Base-by-base conservation (phyloP, 1,140 invertebrate genomes). In the Chionoecetes opilio region DNA sequence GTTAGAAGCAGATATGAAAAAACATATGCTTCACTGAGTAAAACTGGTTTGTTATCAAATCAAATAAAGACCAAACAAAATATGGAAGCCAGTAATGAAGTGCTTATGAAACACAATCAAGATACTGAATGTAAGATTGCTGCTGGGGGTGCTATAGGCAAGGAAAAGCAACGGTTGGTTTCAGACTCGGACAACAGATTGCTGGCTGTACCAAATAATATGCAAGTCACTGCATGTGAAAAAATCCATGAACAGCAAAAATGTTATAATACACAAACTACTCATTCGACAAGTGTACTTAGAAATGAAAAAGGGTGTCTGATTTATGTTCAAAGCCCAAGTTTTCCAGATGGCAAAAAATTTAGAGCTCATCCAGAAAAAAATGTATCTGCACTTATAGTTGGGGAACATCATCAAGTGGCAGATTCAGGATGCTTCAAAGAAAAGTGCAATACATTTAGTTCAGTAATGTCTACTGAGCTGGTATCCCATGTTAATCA, bases 11-110 rank as follows among this genome's bases (percentile, higher is more conserved):
- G 82, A 53, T 34, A 84, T 53, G 87, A 41, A 38, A 93, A 93
- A 86, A 86, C 92, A 31, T 93, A 93, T 87, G 91, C 75, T 26
- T 93, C 92, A 26, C 17, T 41, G 41, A 93, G 31, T 38, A 93
- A 87, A 87, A 46, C 37, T 90, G 88, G 11, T 26, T 35, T 34
- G n/a, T 26, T n/a, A 26, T 75, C 63, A 26, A 75, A 75, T 26
- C 63, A 75, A 75, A 75, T 75, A 75, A 75, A 75, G 8, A n/a
- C 8, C 21, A 75, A 75, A 26, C 21, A n/a, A n/a, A 21, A n/a
- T n/a, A n/a, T 75, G 6, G 63, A 5, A 21, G 21, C 8, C 63
- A 75, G 63, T 75, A 75, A 75, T 75, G n/a, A 21, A 75, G n/a
- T n/a, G n/a, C 63, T n/a, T n/a, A 75, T 75, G 26, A n/a, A 75